Base-by-base conservation (phyloP, 2,888 invertebrate genomes). In the Steinernema scapterisci region DNA sequence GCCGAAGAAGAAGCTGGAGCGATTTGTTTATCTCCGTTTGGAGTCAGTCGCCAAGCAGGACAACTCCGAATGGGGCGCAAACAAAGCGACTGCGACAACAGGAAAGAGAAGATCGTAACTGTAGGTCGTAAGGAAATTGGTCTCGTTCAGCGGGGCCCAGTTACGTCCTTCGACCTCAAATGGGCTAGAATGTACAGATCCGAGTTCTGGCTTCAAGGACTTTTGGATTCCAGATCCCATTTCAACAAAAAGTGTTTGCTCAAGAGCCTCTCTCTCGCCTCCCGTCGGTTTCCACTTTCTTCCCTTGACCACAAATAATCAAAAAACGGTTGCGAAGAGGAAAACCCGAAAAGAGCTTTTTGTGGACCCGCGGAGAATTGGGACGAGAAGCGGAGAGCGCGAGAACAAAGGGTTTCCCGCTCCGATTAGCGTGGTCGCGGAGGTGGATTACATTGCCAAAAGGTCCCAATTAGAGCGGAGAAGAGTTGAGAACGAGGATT, bases 381-480 rank as follows among this genome's bases (percentile, higher is more conserved):
- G 52, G 23, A 52, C 52, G 63, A 5, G 16, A 63, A 31, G 11
- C 38, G 63, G 31, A n/a, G 38, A 63, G 31, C n/a, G 19, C 48
- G 63, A 63, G 63, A 38, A 63, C 63, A 63, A 63, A 63, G 63
- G 31, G 27, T 63, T 48, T 48, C 63, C 63, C 63, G 63, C 63
- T 16, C 31, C 31, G 63, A 63, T 63, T 31, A 63, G 63, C 63
- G 63, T 27, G 1, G 7, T 16, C 48, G 48, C 54, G 54, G 54
- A 5, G 21, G 21, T 2, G 5, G 54, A 54, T 63, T 31, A 63
- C 31, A 27, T 27, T 31, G 63, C 63, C 27, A 38, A 31, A 63
- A 31, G 16, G 63, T 63, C 63, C 63, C 63, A 63, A 63, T 63
- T 63, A 63, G 63, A 54, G 54, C 13, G 21, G 21, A 54, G 54